Evolutionary conservation across 2,888 invertebrate genomes (phyloP).

Genomic region (Saturnia japonica): DNA sequence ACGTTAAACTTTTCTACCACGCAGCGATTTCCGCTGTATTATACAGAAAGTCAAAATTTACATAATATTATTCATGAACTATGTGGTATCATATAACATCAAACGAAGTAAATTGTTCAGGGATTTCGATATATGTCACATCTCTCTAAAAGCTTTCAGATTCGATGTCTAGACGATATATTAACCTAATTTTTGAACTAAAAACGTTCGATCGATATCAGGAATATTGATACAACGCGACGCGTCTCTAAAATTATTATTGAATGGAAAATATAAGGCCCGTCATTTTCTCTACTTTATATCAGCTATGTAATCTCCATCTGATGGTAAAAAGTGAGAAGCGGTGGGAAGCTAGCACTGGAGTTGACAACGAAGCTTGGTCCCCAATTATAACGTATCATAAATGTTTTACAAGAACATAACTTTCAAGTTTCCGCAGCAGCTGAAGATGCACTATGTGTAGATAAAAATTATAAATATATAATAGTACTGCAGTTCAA

Average conservation of each 20-base stretch:
- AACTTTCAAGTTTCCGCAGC: no score
- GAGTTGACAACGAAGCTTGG: no score
- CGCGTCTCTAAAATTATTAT: background rate
- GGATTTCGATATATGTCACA: background rate
- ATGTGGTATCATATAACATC: background rate
- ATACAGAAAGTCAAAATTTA: background rate
- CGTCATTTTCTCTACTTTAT: background rate
- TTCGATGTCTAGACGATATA: constrained; percentile 1
- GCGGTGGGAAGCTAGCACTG: background rate
- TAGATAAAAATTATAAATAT: no score
- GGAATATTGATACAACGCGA: background rate
- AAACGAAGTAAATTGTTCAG: background rate
- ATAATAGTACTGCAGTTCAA: no score
- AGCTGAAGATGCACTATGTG: no score
- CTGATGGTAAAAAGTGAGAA: background rate
- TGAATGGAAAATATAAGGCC: background rate
- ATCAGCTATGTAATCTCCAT: background rate
- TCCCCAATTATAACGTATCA: no score
- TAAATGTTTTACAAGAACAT: no score
- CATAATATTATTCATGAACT: constrained; percentile 4
- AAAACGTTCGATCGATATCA: background rate
- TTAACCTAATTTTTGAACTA: background rate
- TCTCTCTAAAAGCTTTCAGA: background rate
- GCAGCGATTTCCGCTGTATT: background rate
- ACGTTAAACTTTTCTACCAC: background rate